Evolutionary conservation across 2,888 invertebrate species (phyloP), one percentile per base, ranked within the genome.

Genomic region (Gastracanthus pulcherrimus): DNA sequence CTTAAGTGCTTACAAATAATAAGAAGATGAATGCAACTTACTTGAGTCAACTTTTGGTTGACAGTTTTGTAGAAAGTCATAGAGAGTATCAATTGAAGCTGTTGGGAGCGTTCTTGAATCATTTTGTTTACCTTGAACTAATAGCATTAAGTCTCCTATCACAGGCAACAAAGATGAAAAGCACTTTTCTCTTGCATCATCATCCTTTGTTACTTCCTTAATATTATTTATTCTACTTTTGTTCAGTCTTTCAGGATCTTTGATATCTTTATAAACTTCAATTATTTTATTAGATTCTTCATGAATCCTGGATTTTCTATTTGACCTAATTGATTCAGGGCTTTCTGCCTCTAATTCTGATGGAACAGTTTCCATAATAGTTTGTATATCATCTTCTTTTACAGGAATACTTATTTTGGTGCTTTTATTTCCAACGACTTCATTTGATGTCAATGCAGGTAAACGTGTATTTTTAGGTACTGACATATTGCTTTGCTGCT

Each of bases 371-470:
- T 90, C 90, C 89, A 91, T 90, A 85, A 91, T 87, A 11, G 91
- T 92, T 79, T 86, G 87, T 69, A 92, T 89, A 75, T 91, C 89
- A 80, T 90, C 91, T 36, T 91, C 91, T 81, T 88, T 90, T 2
- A 84, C 83, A 3, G 86, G 87, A 23, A 85, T 75, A 36, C 81
- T 82, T 67, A 87, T 87, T 84, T 84, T 88, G 0, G 76, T 71
- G 29, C 41, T 77, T 60, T 81, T 71, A 77, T 69, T 78, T 81
- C 51, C 74, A n/a, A 60, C 23, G 11, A 31, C 34, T 71, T 81
- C 81, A 58, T 31, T 64, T 11, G 70, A 58, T 58, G 75, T n/a
- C 62, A 41, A 64, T 13, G 66, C 34, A 45, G 38, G 16, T 31
- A 64, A 51, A 34, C 64, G 64, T 29, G 70, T 78, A 66, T 82